These are phyloP conservation scores for Pelvicachromis taeniatus DNA, from an alignment of 2,113 vertebrate genomes.

Conservation along the genomic window DNA sequence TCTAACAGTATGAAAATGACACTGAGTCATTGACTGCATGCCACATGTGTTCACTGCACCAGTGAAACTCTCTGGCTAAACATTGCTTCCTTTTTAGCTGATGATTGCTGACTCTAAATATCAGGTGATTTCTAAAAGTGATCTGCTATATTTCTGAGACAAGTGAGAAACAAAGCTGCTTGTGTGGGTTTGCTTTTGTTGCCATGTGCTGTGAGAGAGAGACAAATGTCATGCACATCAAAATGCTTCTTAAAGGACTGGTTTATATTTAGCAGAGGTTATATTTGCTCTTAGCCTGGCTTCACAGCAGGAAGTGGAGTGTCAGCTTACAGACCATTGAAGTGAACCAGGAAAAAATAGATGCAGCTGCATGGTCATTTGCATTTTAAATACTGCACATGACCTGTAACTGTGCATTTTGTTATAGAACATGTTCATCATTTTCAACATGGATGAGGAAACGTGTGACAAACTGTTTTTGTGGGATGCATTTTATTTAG, in stretches of 20 bases:
- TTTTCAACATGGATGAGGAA: background rate
- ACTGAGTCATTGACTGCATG: background rate
- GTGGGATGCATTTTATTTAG: background rate
- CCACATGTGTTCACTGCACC: background rate
- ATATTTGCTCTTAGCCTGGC: background rate
- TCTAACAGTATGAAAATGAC: background rate
- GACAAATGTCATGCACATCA: background rate
- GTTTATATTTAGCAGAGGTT: conserved; percentile 53
- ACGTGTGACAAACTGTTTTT: background rate
- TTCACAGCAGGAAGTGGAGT: background rate
- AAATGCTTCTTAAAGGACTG: conserved; percentile 27
- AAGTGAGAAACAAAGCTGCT: background rate
- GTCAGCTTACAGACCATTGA: conserved; percentile 6
- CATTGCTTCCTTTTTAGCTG: background rate
- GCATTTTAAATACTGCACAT: background rate
- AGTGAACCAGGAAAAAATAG: background rate
- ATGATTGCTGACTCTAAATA: background rate
- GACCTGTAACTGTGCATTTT: background rate
- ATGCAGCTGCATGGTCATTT: background rate
- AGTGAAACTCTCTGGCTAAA: background rate
- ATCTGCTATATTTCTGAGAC: background rate
- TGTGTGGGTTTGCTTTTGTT: background rate
- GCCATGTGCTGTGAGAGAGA: background rate
- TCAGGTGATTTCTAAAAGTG: background rate
- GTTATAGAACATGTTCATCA: background rate